These are phyloP conservation scores for Delia radicum DNA, from an alignment of 1,140 invertebrate genomes.

Conservation along the genomic window DNA sequence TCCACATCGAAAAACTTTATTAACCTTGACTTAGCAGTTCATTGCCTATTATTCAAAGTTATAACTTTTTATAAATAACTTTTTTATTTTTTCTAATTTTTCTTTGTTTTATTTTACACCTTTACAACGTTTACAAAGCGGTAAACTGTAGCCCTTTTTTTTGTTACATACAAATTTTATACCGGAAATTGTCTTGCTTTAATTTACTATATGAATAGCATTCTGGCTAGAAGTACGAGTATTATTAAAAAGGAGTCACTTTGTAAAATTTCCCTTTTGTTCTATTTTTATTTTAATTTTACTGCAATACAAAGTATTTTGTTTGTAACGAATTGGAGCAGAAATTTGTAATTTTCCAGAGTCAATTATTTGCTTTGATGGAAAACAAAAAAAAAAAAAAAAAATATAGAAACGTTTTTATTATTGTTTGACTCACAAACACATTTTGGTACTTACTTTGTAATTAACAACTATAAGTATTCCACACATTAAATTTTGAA, in stretches of 20 bases:
- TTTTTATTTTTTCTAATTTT: no score
- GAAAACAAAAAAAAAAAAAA: constrained; percentile 33
- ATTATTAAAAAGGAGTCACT: not conserved
- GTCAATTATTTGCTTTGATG: not conserved
- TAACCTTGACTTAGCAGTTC: no score
- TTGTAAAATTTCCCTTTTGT: not conserved
- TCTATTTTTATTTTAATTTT: not conserved
- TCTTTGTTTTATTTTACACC: not conserved
- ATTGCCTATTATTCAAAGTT: no score
- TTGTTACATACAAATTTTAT: not conserved
- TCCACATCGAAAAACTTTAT: no score
- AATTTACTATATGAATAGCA: not conserved
- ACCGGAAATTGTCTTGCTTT: not conserved
- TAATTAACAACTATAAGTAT: no score
- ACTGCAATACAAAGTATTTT: not conserved
- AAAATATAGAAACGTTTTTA: not conserved
- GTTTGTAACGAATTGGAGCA: not conserved
- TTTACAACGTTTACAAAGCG: not conserved
- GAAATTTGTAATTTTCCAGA: not conserved
- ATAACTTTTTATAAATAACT: no score
- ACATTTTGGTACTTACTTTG: not conserved
- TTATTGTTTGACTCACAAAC: not conserved
- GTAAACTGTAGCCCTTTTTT: not conserved
- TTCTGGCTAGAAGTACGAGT: not conserved
- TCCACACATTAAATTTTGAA: no score